Evolutionary conservation across 2,797 vertebrate species (phyloP).

Genomic region (Smutsia temminckii): DNA sequence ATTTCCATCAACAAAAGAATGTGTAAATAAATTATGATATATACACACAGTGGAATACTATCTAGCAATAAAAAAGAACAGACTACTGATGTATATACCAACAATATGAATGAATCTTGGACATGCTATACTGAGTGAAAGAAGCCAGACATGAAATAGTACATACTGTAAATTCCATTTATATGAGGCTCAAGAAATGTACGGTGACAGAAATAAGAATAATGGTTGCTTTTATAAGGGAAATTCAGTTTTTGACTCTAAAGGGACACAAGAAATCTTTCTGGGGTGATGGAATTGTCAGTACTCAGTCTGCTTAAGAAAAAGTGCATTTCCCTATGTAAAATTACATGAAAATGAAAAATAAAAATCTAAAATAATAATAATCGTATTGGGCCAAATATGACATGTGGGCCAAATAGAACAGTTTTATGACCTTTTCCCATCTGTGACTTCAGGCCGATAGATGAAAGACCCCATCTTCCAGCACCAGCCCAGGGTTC

Average conservation of each 20-base stretch:
- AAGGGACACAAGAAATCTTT: not conserved
- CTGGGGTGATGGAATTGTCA: not conserved
- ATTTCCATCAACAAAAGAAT: not conserved
- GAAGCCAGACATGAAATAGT: not conserved
- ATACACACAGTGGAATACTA: not conserved
- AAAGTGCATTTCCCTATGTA: not conserved
- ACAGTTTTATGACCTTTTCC: not conserved
- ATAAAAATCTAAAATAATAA: not conserved
- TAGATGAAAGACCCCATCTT: not conserved
- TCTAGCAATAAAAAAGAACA: not conserved
- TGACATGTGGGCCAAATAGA: not conserved
- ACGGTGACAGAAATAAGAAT: not conserved
- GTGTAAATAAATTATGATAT: not conserved
- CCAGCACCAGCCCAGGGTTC: not conserved
- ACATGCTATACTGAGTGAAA: not conserved
- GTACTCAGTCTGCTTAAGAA: not conserved
- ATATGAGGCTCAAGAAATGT: not conserved
- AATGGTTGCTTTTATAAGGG: not conserved
- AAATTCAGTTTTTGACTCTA: not conserved
- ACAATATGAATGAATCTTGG: not conserved
- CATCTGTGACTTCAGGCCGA: not conserved
- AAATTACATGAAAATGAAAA: not conserved
- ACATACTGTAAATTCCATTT: not conserved
- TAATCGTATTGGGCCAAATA: not conserved
- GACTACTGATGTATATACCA: not conserved